Evolutionary conservation across 2,797 vertebrate genomes (phyloP), one percentile per base, ranked within the genome.

Genomic region (Sebastes vulpes): DNA sequence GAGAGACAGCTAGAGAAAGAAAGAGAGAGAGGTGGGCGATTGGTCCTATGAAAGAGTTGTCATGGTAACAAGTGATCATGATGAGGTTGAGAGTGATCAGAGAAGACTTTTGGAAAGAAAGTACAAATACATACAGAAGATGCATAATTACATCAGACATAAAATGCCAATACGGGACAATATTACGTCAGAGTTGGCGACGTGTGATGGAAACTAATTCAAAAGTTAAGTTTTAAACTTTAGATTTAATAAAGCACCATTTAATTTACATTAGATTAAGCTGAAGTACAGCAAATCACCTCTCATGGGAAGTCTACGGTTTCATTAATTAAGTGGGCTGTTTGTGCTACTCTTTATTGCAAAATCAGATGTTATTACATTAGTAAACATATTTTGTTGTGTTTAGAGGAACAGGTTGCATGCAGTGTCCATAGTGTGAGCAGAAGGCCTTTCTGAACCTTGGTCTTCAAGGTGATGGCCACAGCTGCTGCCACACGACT

Each of bases 1-100:
- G 66, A 89, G 38, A 80, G 74, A 48, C 18, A 48, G 46, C 46
- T 10, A 80, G 74, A 88, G 32, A 66, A 72, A 84, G 65, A 89
- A 38, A 79, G 72, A 64, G 82, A 88, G 87, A 77, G 90, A 91
- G 83, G 95, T 95, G 92, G 96, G 96, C 92, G 94, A 95, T 85
- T 88, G 83, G 84, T 92, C 90, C 89, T 89, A 58, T 82, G 90
- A 94, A 87, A 87, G 75, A 72, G 95, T 96, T 89, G 96, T 95
- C 95, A 96, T 96, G 95, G 95, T 93, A 95, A 96, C 96, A 85
- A 93, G 90, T 89, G 81, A 93, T 94, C 89, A 94, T 80, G 88
- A 95, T 90, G 85, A 93, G 87, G 76, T 57, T 87, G 76, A 91
- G 72, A 82, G 81, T 90, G 89, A 92, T 92, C 83, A 92, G 67